Evolutionary conservation across 1,140 invertebrate species (phyloP).

Genomic region (Drosophila mauritiana): DNA sequence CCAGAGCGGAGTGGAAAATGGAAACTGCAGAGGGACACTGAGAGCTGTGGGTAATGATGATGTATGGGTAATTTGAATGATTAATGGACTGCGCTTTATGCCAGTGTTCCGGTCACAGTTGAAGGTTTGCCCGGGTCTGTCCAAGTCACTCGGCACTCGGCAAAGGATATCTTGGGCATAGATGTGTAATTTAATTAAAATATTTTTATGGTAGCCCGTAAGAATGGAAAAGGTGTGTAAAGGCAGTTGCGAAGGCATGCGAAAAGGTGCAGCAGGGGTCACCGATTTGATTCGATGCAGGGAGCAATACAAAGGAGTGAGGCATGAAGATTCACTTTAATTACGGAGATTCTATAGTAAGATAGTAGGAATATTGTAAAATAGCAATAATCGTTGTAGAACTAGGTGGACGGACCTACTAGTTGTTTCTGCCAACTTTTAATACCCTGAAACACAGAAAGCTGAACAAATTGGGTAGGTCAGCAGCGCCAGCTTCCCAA

Average conservation of each 20-base stretch:
- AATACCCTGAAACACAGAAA: background rate
- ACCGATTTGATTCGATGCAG: slow-evolving; percentile 20
- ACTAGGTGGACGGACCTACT: too few relatives aligned
- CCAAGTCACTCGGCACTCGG: slow-evolving; percentile 16
- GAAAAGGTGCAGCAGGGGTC: slow-evolving; percentile 22
- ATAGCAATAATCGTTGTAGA: too few relatives aligned
- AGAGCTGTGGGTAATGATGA: slow-evolving; percentile 74
- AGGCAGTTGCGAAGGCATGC: slow-evolving; percentile 44
- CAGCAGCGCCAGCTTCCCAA: background rate
- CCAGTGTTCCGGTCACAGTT: slow-evolving; percentile 66
- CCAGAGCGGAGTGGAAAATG: slow-evolving; percentile 19
- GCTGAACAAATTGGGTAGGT: background rate
- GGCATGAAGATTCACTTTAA: background rate
- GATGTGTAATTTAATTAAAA: slow-evolving; percentile 80
- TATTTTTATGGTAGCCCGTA: slow-evolving; percentile 73
- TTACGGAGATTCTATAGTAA: background rate
- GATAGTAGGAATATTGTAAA: too few relatives aligned
- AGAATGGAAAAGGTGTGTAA: slow-evolving; percentile 37
- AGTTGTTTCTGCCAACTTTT: background rate
- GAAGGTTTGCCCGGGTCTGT: slow-evolving; percentile 35
- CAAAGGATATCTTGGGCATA: slow-evolving; percentile 63
- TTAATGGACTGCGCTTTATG: slow-evolving; percentile 76
- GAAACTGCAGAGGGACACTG: slow-evolving; percentile 6
- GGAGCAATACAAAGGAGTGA: background rate
- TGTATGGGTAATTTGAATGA: slow-evolving; percentile 82